Evolutionary conservation across 2,113 vertebrate genomes (phyloP).

Genomic region (Clarias batrachus): DNA sequence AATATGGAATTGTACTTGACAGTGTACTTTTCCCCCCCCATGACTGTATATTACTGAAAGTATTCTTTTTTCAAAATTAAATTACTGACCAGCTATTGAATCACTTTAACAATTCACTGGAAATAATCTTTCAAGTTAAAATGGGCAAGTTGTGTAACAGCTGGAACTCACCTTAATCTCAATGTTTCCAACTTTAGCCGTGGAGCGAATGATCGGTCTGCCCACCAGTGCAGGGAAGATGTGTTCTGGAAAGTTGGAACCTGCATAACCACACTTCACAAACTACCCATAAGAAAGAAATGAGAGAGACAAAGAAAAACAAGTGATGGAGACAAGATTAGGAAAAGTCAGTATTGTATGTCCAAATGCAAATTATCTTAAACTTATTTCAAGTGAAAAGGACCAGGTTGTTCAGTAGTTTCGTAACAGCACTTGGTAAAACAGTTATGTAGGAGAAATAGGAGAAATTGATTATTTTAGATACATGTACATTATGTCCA

Average conservation of each 20-base stretch:
- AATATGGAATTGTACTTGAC: not conserved
- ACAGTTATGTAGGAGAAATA: not conserved
- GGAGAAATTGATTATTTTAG: not conserved
- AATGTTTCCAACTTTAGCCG: conserved; percentile 99
- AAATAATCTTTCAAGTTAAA: not conserved
- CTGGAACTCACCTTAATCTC: conserved; percentile 93
- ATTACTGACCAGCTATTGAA: not conserved
- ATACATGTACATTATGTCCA: not conserved
- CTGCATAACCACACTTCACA: conserved; percentile 98
- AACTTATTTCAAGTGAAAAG: not conserved
- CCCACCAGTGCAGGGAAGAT: conserved; percentile 98
- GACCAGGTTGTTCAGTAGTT: not conserved
- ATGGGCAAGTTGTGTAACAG: not conserved
- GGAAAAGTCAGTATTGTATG: not conserved
- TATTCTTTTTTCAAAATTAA: not conserved
- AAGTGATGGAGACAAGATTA: not conserved
- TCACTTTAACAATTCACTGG: not conserved
- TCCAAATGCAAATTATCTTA: not conserved
- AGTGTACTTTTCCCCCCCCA: not conserved
- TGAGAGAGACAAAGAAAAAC: not conserved
- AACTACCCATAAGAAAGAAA: conserved; percentile 72
- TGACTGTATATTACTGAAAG: not conserved
- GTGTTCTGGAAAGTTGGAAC: conserved; percentile 98
- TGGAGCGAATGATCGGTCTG: conserved; percentile 97
- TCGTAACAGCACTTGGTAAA: not conserved